Evolutionary conservation across 2,113 vertebrate species (phyloP), one percentile per base, ranked within the genome.

Genomic region (Penelope pileata): DNA sequence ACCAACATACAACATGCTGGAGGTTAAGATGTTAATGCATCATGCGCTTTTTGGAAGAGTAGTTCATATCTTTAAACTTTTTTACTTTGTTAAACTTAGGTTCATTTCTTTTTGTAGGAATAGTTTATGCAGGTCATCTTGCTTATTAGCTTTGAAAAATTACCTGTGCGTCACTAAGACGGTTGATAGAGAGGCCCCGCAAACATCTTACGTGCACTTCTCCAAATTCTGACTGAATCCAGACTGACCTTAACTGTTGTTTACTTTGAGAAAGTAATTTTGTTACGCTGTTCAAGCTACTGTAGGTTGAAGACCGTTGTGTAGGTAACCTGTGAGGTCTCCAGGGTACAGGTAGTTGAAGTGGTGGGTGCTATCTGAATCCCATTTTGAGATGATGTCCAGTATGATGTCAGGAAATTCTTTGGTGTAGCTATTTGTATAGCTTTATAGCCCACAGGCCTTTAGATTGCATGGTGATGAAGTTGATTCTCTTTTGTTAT

Each of bases 21-120:
- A 60, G 63, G 26, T 6, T 51, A 9, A 73, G 62, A 13, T 77
- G 32, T 59, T 75, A 45, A 63, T 22, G 15, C 27, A 36, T 88
- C 21, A 1, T 0, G 0, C 0, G 0, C 36, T 58, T 62, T 19
- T 23, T 62, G 67, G 66, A 54, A 54, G 64, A 70, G 38, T 34
- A 56, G 14, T 34, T 74, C 11, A 2, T 38, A 38, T 58, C 60
- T 82, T 81, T 22, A 50, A 38, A 38, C 22, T 83, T 36, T 18
- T 47, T 83, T 40, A 50, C 43, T 89, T 73, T 27, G 24, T 12
- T 64, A 10, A 34, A 0, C 4, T 60, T 45, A 7, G 6, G 36
- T 47, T 69, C 4, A 6, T 29, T 13, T 56, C 43, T 59, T 12
- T 48, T 50, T 66, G 16, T 21, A 42, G 27, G 18, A 16, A 16